Evolutionary conservation across 2,113 vertebrate genomes (phyloP), one percentile per base, ranked within the genome.

Genomic region (Aldabrachelys gigantea): DNA sequence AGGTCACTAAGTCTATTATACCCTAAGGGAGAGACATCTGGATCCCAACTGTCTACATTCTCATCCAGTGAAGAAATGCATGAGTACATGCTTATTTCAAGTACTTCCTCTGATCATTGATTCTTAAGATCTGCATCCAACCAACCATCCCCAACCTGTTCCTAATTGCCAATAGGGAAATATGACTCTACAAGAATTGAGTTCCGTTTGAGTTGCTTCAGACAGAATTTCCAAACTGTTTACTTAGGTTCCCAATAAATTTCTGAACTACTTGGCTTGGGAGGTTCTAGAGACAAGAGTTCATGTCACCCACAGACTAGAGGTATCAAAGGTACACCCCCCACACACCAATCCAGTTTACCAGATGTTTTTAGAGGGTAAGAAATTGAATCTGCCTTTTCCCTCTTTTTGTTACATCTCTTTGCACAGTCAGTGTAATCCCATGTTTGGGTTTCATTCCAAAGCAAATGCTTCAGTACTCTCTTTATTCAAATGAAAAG

Each of bases 401-500:
- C 83, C 93, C 65, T 44, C 9, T 52, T 89, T 83, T 79, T 90
- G 89, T 91, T 82, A 49, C 76, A 92, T 96, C 96, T 91, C 25
- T 93, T 95, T 94, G 89, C 81, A 93, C 95, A 96, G 78, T 91
- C 90, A 80, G 82, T 96, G 87, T 90, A 95, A 89, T 93, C 95
- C 87, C 93, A 96, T 72, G 91, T 89, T 96, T 93, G 84, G 95
- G 89, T 93, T 95, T 96, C 91, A 96, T 93, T 96, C 95, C 92
- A 95, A 93, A 95, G 92, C 41, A 95, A 97, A 96, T 96, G 95
- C 90, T 97, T 82, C 95, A 84, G 44, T 96, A 96, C 91, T 81
- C 88, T 94, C 95, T 96, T 97, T 98, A 96, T 94, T 97, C 94
- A 97, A 96, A 97, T 97, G 91, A 95, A 96, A 97, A 95, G 91